Conservation (phyloP, 2,888 invertebrate genomes). For the Erebia aethiops region DNA sequence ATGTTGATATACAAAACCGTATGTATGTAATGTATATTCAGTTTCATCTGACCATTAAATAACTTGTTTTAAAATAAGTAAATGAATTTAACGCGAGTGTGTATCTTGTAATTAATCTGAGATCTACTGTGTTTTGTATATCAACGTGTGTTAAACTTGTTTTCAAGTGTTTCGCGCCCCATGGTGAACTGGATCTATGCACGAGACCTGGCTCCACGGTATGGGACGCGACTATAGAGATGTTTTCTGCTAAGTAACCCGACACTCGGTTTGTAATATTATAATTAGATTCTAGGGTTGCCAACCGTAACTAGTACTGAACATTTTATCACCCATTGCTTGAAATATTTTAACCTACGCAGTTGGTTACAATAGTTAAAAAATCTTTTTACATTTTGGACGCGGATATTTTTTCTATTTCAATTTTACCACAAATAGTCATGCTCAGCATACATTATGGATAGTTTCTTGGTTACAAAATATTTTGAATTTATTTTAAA, state of each 20-base stretch:
- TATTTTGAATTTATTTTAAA: no score
- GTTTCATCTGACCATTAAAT: no score
- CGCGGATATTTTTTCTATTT: no score
- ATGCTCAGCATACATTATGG: no score
- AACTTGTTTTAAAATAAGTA: no score
- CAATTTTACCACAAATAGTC: no score
- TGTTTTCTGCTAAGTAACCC: slow-evolving; percentile 45
- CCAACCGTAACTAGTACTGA: not conserved
- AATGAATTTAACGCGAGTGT: no score
- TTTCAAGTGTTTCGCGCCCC: slow-evolving; percentile 51
- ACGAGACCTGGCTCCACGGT: slow-evolving; percentile 76
- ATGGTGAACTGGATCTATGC: slow-evolving; percentile 75
- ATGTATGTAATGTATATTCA: not conserved
- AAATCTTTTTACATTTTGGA: no score
- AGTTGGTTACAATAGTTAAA: no score
- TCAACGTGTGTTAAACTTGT: slow-evolving; percentile 17
- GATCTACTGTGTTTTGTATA: not conserved
- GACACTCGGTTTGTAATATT: slow-evolving; percentile 68
- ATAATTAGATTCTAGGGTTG: slow-evolving; percentile 51
- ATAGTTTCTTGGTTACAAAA: no score
- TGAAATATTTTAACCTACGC: no score
- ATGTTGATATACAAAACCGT: not conserved
- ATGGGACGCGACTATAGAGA: slow-evolving; percentile 57
- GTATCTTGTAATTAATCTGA: no score
- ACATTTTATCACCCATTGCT: not conserved